These are phyloP conservation scores for Picathartes gymnocephalus DNA, from an alignment of 2,113 vertebrate species.

Conservation along the genomic window DNA sequence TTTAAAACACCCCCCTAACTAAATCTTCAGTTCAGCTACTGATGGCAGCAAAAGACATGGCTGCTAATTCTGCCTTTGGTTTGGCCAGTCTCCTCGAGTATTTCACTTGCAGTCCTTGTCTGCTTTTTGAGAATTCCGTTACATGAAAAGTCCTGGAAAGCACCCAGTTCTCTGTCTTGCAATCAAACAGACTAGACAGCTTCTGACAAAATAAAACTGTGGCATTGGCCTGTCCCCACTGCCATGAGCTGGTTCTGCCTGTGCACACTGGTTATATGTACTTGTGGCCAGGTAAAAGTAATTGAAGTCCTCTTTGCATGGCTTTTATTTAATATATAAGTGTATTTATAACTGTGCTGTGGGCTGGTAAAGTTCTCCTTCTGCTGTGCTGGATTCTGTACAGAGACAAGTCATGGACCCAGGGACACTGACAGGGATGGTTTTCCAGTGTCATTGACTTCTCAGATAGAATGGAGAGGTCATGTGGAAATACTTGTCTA, in stretches of 20 bases:
- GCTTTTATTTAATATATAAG: background rate
- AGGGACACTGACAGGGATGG: background rate
- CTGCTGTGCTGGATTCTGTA: background rate
- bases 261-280: background rate
- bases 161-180: background rate
- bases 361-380: background rate
- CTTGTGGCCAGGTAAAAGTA: background rate
- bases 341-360: background rate
- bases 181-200: background rate
- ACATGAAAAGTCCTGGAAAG: background rate
- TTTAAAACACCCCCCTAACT: background rate
- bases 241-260: background rate
- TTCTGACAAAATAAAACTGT: background rate
- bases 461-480: background rate
- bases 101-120: background rate
- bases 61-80: background rate
- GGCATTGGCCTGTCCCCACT: background rate
- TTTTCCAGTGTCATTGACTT: background rate
- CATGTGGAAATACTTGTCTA: background rate
- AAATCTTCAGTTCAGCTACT: background rate
- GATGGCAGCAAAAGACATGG: background rate
- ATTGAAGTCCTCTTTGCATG: background rate
- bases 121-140: background rate
- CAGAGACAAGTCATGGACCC: background rate
- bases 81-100: background rate